These are phyloP conservation scores for Brassicogethes aeneus DNA, from an alignment of 2,888 invertebrate genomes.

Conservation along the genomic window DNA sequence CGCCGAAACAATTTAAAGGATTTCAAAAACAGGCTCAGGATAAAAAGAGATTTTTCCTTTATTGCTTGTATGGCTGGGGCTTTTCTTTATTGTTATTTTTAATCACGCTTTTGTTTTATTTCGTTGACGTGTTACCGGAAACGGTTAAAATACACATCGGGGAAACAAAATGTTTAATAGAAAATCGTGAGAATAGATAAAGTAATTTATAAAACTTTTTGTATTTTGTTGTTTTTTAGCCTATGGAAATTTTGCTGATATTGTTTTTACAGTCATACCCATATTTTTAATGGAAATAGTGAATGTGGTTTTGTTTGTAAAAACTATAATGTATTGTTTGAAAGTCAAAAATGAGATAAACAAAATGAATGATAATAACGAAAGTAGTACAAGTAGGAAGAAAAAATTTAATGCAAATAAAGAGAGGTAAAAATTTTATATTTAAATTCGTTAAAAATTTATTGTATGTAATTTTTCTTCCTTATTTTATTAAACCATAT, in stretches of 20 bases:
- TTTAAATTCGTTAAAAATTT: background rate
- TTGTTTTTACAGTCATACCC: conserved; percentile 35
- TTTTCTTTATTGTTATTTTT: conserved; percentile 47
- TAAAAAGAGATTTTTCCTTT: conserved; percentile 48
- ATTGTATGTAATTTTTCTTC: background rate
- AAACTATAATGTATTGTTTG: conserved; percentile 60
- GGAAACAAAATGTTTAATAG: conserved; percentile 56
- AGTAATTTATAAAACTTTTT: background rate
- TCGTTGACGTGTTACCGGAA: conserved; percentile 36
- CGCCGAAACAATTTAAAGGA: background rate
- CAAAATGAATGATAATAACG: conserved; percentile 38
- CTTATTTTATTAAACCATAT: too few species aligned
- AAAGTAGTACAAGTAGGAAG: conserved; percentile 36
- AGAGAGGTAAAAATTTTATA: conserved; percentile 47
- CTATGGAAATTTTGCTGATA: conserved; percentile 11
- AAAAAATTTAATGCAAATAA: conserved; percentile 52
- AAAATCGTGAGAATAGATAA: conserved; percentile 36
- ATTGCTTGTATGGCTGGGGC: conserved; percentile 63
- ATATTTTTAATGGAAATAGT: conserved; percentile 51
- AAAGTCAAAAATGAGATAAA: conserved; percentile 64
- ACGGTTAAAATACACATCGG: conserved; percentile 52
- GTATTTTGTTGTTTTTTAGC: conserved; percentile 7
- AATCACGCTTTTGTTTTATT: conserved; percentile 46
- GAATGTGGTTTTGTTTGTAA: conserved; percentile 55
- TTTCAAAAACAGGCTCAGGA: background rate